phyloP scores from a whole-genome alignment of 2,797 vertebrate genomes.

The Echeneis naucrates region DNA sequence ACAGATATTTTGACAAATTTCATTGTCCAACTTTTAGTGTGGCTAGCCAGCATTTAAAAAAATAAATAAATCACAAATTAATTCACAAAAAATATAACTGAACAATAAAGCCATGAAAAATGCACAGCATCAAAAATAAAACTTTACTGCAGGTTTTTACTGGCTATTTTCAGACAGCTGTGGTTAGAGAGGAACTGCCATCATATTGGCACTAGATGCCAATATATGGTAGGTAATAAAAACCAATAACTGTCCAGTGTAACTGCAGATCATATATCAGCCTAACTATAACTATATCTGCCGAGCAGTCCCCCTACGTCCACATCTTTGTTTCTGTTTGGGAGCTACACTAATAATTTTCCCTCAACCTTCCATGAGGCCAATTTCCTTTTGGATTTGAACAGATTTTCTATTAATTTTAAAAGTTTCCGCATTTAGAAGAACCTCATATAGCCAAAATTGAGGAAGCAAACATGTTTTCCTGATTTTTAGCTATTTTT shows the following conservation, averaged over 20 bases:
- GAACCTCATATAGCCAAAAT: conserved; percentile 1
- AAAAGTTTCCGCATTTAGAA: conserved; percentile 19
- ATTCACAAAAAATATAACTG: conserved; percentile 34
- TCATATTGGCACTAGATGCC: conserved; percentile 62
- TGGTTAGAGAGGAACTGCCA: conserved; percentile 56
- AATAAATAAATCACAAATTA: conserved; percentile 45
- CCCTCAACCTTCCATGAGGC: conserved; percentile 36
- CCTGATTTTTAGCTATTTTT: too few relatives aligned
- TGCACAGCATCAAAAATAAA: conserved; percentile 64
- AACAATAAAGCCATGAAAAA: conserved; percentile 61
- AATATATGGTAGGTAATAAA: conserved; percentile 66
- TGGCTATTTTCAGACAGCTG: conserved; percentile 59
- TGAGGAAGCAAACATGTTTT: background rate
- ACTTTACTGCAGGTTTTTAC: conserved; percentile 65
- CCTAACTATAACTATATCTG: conserved; percentile 43
- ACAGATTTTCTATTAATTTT: conserved; percentile 32
- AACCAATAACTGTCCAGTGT: conserved; percentile 47
- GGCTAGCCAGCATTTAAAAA: conserved; percentile 42
- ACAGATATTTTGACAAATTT: conserved; percentile 3
- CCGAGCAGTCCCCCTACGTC: conserved; percentile 20
- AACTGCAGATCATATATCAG: conserved; percentile 51
- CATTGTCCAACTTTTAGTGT: conserved; percentile 8
- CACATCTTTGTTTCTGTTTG: conserved; percentile 25
- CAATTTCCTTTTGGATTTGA: conserved; percentile 24
- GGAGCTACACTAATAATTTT: conserved; percentile 25